Evolutionary conservation across 2,888 invertebrate species (phyloP), one percentile per base, ranked within the genome.

Genomic region (Sinelater perroti): DNA sequence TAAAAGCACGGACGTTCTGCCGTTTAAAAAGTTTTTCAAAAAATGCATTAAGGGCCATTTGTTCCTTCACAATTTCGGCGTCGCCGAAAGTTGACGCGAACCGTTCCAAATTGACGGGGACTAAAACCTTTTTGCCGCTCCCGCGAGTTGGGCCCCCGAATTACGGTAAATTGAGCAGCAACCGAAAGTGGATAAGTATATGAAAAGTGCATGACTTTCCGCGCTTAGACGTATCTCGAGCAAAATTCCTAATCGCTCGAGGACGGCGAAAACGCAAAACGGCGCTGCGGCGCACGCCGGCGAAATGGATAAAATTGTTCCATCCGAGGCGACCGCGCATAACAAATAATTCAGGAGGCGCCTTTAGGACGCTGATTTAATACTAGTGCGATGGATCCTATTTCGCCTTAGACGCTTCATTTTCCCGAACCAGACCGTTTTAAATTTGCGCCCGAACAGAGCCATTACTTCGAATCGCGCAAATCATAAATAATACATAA

Each of bases 401-500:
- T 40, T 40, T 24, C 24, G 40, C 24, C 14, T 40, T 35, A 26
- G 30, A 18, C 31, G 44, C 42, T 53, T 45, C 26, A 45, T 53
- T 53, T 53, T 24, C 35, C 24, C 17, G 13, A 44, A 53, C 16
- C 44, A 45, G 17, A 17, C 46, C 10, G 52, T 45, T 57, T 33
- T 52, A 40, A 52, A 53, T 52, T 53, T 57, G 36, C 26, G 28
- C 46, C 17, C 33, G 40, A 42, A 35, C 20, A 24, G 44, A 53
- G 50, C 49, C 53, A 54, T 53, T 58, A 54, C 49, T 44, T 49
- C 40, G 49, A 58, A 58, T 58, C 53, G 47, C 53, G 36, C 49
- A 54, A 58, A 58, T 54, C 58, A 58, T 58, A 58, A 58, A 58
- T 58, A 49, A 58, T 58, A 58, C 53, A 58, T 58, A 54, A 58